phyloP scores from a whole-genome alignment of 2,888 invertebrate species.

The Agrotis exclamationis region DNA sequence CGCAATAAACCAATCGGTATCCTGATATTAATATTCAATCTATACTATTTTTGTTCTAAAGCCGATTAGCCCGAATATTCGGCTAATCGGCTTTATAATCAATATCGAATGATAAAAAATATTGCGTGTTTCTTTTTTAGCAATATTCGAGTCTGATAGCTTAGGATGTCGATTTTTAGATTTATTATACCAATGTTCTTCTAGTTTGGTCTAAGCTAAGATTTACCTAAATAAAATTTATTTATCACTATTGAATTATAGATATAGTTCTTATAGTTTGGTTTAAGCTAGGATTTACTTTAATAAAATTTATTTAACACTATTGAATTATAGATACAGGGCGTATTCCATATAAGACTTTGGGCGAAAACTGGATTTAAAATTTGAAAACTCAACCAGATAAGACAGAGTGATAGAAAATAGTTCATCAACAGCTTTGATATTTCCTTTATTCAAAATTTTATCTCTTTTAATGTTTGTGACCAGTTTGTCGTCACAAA shows the following conservation, averaged over 20 bases:
- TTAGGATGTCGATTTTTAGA: not conserved
- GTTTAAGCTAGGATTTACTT: not conserved
- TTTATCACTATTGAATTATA: conserved; percentile 1
- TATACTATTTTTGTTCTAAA: conserved; percentile 50
- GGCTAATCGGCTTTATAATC: not conserved
- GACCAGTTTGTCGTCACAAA: too few relatives aligned
- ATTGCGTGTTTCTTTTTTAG: conserved; percentile 31
- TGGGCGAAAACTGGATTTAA: not conserved
- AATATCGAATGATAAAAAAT: conserved; percentile 41
- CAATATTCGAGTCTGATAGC: not conserved
- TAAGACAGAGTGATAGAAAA: not conserved
- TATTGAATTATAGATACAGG: not conserved
- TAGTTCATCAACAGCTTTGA: too few relatives aligned
- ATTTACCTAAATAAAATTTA: not conserved
- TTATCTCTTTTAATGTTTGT: too few relatives aligned
- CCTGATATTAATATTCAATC: conserved; percentile 59
- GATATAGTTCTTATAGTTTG: not conserved
- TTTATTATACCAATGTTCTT: not conserved
- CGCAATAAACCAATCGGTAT: conserved; percentile 47
- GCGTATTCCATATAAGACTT: not conserved
- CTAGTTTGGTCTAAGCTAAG: not conserved
- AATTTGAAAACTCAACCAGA: not conserved
- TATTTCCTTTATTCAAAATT: too few relatives aligned
- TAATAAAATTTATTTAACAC: conserved; percentile 10
- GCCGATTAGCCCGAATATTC: conserved; percentile 59